Base-by-base conservation (phyloP, 2,888 invertebrate species). In the Aplocera efformata region DNA sequence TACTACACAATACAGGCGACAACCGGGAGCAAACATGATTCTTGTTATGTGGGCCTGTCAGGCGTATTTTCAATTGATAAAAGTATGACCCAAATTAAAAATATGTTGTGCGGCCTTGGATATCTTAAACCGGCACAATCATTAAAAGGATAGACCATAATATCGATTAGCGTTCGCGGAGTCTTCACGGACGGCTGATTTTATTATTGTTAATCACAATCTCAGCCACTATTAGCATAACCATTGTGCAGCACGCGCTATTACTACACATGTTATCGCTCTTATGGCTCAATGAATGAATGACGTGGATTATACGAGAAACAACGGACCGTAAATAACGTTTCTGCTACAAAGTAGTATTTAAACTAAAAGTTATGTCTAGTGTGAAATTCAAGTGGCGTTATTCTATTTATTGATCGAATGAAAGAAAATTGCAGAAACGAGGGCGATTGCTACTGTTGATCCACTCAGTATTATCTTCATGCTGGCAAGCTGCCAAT, bases 151-250 rank as follows among this genome's bases (percentile, higher is more conserved):
- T 56, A 39, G 56, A 69, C 72, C 83, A 84, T 81, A 84, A 49
- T 74, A 79, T 82, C 78, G 81, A 80, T 75, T 73, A 59, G 47
- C 42, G 57, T 45, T 54, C 59, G 55, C 60, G 17, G 28, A 61
- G 64, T 65, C 61, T 57, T 53, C 58, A 60, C 57, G 62, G 63
- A 50, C 64, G 60, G 61, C 47, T 58, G 59, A 57, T 56, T 60
- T 68, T 69, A 71, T 76, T 80, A 78, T 77, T 76, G 71, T 76
- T 74, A 77, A 79, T 80, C 76, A 69, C 70, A 76, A 82, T 82
- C 81, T 77, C 76, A 60, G 67, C 49, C 58, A 56, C 65, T 78
- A 84, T 85, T 85, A 84, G 64, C 85, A 85, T 85, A 84, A 50
- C 75, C 67, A 83, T 83, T 83, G 83, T 79, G 61, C 56, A 58